A percentile compares a stretch with the other conserved stretches of the same genome.
These are phyloP conservation scores for Siderastrea siderea DNA, from an alignment of 92 coral and sea anemone genomes.

Conservation along the genomic window DNA sequence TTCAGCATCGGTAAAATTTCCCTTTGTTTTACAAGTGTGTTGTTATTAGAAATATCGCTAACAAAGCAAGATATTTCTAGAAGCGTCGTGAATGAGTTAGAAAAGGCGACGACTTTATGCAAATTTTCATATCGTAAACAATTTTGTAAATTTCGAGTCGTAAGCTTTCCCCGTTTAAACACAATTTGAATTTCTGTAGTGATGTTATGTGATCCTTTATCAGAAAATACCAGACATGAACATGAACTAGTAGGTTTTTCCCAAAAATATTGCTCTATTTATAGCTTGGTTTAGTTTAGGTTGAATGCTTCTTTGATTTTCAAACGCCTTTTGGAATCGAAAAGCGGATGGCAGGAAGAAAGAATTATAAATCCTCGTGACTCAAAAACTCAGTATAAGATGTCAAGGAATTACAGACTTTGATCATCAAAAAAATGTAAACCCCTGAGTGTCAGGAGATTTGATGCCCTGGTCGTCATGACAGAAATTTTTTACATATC, in stretches of 20 bases:
- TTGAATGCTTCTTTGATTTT: background rate
- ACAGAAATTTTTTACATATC: slow-evolving; percentile 24
- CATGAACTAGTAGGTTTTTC: background rate
- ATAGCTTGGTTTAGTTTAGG: background rate
- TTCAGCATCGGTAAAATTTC: background rate
- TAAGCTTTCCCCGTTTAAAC: background rate
- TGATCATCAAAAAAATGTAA: background rate
- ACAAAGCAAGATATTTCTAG: background rate
- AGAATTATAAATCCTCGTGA: background rate
- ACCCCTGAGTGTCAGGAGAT: background rate
- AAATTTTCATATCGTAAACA: background rate
- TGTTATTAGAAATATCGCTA: too few species aligned
- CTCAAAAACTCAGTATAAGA: background rate
- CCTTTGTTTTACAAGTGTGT: background rate
- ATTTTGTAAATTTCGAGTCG: background rate
- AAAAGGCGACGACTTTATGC: slow-evolving; percentile 5
- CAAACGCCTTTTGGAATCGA: background rate
- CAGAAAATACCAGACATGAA: background rate
- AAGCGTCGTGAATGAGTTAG: slow-evolving; percentile 6
- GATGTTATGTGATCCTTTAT: too few species aligned
- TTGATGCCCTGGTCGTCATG: background rate
- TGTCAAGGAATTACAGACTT: background rate
- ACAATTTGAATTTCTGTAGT: too few species aligned
- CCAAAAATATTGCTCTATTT: background rate
- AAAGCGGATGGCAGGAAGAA: background rate